Base-by-base conservation (phyloP, 2,888 invertebrate genomes). In the Orgyia antiqua region DNA sequence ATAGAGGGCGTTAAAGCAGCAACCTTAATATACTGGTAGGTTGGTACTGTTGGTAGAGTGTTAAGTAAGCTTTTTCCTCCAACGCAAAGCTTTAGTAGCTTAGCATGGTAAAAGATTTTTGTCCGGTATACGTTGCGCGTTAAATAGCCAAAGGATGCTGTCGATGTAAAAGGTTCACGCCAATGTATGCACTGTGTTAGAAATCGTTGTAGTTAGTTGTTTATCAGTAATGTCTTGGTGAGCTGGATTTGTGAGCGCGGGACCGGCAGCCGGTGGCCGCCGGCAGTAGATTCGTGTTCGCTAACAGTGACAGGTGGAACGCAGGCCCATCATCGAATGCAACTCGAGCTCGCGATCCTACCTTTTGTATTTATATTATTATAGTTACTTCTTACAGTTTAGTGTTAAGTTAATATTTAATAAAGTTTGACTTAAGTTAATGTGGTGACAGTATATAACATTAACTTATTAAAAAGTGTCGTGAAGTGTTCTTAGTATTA, bases 231-330 rank as follows among this genome's bases (percentile, higher is more conserved):
- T 46, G 29, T 53, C 51, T 39, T 63, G 51, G 67, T 65, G 61
- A 58, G 68, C 58, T 61, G 55, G 64, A 59, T 58, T 66, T 64
- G 60, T 59, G 68, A 68, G 65, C 65, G 70, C 68, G 70, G 68
- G 65, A 60, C 68, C 69, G 61, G 67, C 73, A 61, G 62, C 58
- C 61, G 60, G 52, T 52, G 52, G 43, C 55, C 50, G 51, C 50
- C 70, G 71, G 73, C 82, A 86, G 84, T 84, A 68, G 69, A 74
- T 71, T 74, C 70, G 75, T 72, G 78, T 69, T 68, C 70, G 72
- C 62, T 70, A 25, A 58, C 58, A 50, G 71, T 66, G 75, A 69
- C 80, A 84, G 86, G 83, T 83, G 83, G 69, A 70, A 64, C 67
- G 71, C 51, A 55, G 62, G 62, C 62, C 56, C 59, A 45, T 49